A percentile compares a stretch with the other conserved stretches of the same genome.
Evolutionary conservation across 2,113 vertebrate genomes (phyloP).

Genomic region (Aplodontia rufa): DNA sequence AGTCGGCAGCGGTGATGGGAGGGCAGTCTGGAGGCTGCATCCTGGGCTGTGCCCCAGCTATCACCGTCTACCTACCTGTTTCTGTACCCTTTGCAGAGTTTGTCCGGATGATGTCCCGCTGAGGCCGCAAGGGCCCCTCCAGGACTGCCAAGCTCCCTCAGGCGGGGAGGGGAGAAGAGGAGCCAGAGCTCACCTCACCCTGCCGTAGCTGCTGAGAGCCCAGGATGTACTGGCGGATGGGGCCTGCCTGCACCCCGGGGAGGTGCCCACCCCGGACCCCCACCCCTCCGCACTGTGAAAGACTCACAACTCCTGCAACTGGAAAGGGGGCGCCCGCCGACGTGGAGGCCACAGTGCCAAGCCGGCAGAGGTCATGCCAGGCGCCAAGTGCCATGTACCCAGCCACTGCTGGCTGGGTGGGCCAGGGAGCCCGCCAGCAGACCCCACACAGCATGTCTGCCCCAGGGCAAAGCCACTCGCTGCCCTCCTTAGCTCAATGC

Average conservation of each 20-base stretch:
- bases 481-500: conserved; percentile 66
- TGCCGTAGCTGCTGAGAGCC: conserved; percentile 74
- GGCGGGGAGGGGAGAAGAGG: conserved; percentile 81
- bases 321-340: conserved; percentile 77
- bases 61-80: background rate
- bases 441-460: conserved; percentile 75
- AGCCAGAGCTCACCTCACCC: conserved; percentile 75
- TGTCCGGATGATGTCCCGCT: conserved; percentile 98
- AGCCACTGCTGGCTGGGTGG: conserved; percentile 63
- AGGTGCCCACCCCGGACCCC: conserved; percentile 83
- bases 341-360: conserved; percentile 71
- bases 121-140: conserved; percentile 82
- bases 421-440: conserved; percentile 70
- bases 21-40: fast-evolving
- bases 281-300: conserved; percentile 89
- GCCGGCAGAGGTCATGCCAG: conserved; percentile 64
- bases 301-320: conserved; percentile 86
- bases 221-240: conserved; percentile 78
- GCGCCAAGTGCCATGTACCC: conserved; percentile 63
- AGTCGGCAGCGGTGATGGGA: fast-evolving
- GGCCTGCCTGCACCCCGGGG: conserved; percentile 81
- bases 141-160: conserved; percentile 72
- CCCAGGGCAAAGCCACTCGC: conserved; percentile 44
- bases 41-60: background rate
- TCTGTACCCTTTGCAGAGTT: conserved; percentile 88